These are phyloP conservation scores for Embidobia sp. DNA, from an alignment of 2,888 invertebrate genomes.

Conservation along the genomic window DNA sequence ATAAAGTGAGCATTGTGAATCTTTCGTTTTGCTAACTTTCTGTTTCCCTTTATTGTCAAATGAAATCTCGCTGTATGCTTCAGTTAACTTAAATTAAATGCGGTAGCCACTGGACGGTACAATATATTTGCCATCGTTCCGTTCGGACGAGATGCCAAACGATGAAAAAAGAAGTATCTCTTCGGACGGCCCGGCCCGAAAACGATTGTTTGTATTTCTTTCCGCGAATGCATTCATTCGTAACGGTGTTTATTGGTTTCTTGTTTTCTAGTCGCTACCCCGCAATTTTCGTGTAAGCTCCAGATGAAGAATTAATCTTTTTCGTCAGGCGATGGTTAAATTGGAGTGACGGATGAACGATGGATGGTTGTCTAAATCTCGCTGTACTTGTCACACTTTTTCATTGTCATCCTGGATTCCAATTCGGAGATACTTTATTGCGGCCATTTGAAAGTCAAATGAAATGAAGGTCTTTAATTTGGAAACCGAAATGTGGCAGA, in stretches of 20 bases:
- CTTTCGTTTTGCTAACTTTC: no score
- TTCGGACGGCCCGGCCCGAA: background rate
- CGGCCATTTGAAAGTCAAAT: no score
- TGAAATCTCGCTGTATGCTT: no score
- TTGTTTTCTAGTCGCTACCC: slow-evolving; percentile 22
- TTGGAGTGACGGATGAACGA: slow-evolving; percentile 19
- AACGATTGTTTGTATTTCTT: slow-evolving; percentile 24
- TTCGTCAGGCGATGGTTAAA: slow-evolving; percentile 19
- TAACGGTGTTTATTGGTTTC: slow-evolving; percentile 30
- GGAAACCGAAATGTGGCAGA: no score
- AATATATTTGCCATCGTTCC: background rate
- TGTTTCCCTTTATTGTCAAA: no score
- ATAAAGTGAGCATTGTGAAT: no score
- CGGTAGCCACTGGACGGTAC: no score
- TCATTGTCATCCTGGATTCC: slow-evolving; percentile 6
- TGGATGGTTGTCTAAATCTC: slow-evolving; percentile 3
- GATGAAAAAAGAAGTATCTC: slow-evolving; percentile 22
- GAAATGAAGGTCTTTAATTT: no score
- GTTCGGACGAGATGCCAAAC: background rate
- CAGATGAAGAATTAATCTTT: slow-evolving; percentile 48
- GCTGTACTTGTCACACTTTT: slow-evolving; percentile 14
- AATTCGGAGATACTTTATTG: background rate
- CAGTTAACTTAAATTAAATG: slow-evolving; percentile 64
- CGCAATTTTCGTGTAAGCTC: slow-evolving; percentile 35
- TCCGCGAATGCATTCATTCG: slow-evolving; percentile 5